Conservation (phyloP, 2,797 vertebrate genomes). For the Galaxias olidus region DNA sequence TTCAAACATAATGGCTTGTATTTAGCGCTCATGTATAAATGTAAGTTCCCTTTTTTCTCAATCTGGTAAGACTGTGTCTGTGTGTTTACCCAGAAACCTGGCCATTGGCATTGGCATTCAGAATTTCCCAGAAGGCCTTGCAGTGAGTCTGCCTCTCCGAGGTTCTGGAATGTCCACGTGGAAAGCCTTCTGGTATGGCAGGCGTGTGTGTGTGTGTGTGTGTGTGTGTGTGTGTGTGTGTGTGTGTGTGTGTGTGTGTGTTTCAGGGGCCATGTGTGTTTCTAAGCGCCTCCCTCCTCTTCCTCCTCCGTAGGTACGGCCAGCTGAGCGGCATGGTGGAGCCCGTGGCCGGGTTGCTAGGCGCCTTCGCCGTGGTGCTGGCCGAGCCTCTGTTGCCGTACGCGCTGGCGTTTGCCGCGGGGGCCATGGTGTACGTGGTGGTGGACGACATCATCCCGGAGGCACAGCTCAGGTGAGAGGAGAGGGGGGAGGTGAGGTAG, state of each 20-base stretch:
- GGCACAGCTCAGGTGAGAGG: conserved; percentile 88
- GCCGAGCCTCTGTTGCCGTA: conserved; percentile 91
- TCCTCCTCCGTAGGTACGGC: conserved; percentile 80
- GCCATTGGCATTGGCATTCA: conserved; percentile 96
- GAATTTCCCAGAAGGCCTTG: conserved; percentile 96
- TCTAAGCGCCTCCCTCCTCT: not conserved
- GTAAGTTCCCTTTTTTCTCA: too few relatives aligned
- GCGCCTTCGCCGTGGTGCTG: conserved; percentile 83
- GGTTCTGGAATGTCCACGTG: conserved; percentile 88
- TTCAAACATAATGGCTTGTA: too few relatives aligned
- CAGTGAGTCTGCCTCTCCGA: conserved; percentile 90
- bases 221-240: conserved; percentile 9
- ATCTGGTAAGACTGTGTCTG: conserved; percentile 8
- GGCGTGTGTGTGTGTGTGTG: not conserved
- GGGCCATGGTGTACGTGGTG: conserved; percentile 96
- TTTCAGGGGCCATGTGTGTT: not conserved
- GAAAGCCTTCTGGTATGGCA: conserved; percentile 89
- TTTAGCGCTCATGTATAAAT: too few relatives aligned
- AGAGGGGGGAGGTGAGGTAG: not conserved
- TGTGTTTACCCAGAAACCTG: conserved; percentile 80
- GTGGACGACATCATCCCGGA: conserved; percentile 96
- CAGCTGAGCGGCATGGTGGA: conserved; percentile 98
- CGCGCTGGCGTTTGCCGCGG: conserved; percentile 90
- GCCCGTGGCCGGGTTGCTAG: conserved; percentile 84
- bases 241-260: not conserved